Base-by-base conservation (phyloP, 2,888 invertebrate genomes). In the Aphidoletes aphidimyza region DNA sequence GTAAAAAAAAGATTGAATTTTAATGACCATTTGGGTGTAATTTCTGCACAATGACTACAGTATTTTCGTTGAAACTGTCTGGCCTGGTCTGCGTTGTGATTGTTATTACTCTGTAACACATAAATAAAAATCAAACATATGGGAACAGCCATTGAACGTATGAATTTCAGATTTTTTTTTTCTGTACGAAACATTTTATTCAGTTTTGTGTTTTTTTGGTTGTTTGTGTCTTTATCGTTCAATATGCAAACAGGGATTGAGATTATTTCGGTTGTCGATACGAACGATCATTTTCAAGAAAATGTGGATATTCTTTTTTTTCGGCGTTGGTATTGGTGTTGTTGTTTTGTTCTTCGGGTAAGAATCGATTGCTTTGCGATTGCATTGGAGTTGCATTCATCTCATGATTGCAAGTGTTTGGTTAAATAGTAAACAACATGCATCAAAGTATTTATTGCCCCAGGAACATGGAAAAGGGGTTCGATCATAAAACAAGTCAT, bases 51-150 rank as follows among this genome's bases (percentile, higher is more conserved):
- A 69, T 69, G 34, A 9, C 26, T 14, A 69, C 26, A 54, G 5
- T 11, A 22, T 26, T 11, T 22, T 54, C 5, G 2, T 34, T 14
- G 30, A 69, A 69, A 69, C 69, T 69, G 69, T 69, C 69, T 69
- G 81, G 36, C 37, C 22, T 69, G 81, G 36, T 22, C 22, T 37
- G 39, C n/a, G 37, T 6, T n/a, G n/a, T 37, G 81, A 81, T 81
- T 37, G 37, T 81, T 37, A 81, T 81, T 81, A 22, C 81, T 81
- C 22, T n/a, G 22, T 37, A 81, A 22, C 36, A 22, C 81, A 81
- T 81, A 37, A 81, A 37, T 81, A 37, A 81, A 81, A 81, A 69
- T 69, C 22, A 81, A 37, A 81, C 81, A 81, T 81, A 81, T 81
- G 81, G 81, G 22, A 81, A 81, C 81, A 81, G 36, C 37, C 81